Conservation (phyloP, 2,113 vertebrate genomes). For the Stigmatopora argus region DNA sequence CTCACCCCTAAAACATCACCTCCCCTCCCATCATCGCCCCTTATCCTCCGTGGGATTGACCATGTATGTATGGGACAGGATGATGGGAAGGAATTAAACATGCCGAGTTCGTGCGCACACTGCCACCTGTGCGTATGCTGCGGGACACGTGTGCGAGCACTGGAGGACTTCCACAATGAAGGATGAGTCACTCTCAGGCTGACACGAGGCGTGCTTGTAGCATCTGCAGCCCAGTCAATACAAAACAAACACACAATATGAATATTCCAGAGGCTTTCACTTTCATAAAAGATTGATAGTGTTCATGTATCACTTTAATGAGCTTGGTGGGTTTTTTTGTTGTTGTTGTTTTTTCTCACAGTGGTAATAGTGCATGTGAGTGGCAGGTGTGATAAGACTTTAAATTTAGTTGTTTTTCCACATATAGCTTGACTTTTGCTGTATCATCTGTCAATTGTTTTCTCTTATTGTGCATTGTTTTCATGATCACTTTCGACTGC, state of each 20-base stretch:
- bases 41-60: conserved; percentile 45
- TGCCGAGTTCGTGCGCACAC: conserved; percentile 7
- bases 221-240: conserved; percentile 52
- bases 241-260: conserved; percentile 34
- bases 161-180: conserved; percentile 34
- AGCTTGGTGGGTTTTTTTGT: conserved; percentile 30
- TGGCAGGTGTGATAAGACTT: conserved; percentile 42
- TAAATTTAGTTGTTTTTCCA: conserved; percentile 54
- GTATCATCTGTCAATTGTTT: conserved; percentile 32
- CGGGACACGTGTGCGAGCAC: conserved; percentile 21
- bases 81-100: conserved; percentile 45
- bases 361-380: conserved; percentile 3
- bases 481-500: neutral
- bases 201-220: conserved; percentile 35
- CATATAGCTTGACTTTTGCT: conserved; percentile 44
- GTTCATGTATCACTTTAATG: conserved; percentile 51
- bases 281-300: conserved; percentile 45
- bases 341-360: neutral
- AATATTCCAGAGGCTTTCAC: conserved; percentile 30
- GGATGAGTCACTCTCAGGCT: conserved; percentile 61
- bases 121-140: neutral
- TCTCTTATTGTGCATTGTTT: neutral
- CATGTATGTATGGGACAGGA: conserved; percentile 57
- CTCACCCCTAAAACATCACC: conserved; percentile 16
- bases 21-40: conserved; percentile 7